These are phyloP conservation scores for Castor canadensis DNA, from an alignment of 2,113 vertebrate genomes.

Conservation along the genomic window DNA sequence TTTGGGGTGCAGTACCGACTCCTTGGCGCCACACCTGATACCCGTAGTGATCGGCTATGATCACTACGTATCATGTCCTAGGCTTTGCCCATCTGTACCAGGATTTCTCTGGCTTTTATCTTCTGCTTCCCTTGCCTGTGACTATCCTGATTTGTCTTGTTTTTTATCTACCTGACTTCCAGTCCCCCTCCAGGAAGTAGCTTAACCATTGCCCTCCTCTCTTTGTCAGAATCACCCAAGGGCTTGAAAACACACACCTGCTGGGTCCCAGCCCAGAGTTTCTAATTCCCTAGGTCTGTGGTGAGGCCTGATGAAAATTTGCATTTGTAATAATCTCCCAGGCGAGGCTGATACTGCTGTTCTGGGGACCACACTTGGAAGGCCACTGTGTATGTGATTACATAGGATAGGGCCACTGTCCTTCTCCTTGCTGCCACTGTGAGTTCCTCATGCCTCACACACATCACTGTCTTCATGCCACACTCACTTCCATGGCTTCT, in stretches of 20 bases:
- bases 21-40: not conserved
- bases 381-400: accelerated
- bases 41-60: not conserved
- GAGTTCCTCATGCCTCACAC: not conserved
- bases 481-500: not conserved
- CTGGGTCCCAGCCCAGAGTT: too few species aligned
- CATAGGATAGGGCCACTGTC: not conserved
- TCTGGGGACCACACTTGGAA: not conserved
- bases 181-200: not conserved
- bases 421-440: not conserved
- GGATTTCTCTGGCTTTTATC: not conserved
- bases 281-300: not conserved
- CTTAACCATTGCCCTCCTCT: not conserved
- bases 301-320: not conserved
- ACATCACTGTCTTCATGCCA: not conserved
- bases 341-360: not conserved
- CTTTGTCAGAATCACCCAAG: not conserved
- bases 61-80: not conserved
- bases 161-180: not conserved
- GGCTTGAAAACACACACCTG: not conserved
- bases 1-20: not conserved
- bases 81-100: accelerated
- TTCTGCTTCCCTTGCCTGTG: not conserved
- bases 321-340: not conserved
- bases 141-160: not conserved